phyloP scores from a whole-genome alignment of 1,140 invertebrate species.

The silkworm (Bombyx mori) region ASM3026992v2 NC_085119.1:17678001-17678500 shows the following conservation, averaged over 20 bases:
- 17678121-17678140: background rate
- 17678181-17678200: background rate
- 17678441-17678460: constrained; percentile 24
- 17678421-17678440: constrained; percentile 9
- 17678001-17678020: too few relatives aligned
- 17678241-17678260: constrained; percentile 30
- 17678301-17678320: constrained; percentile 33
- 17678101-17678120: too few relatives aligned
- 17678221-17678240: constrained; percentile 42
- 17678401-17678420: constrained; percentile 13
- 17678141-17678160: background rate
- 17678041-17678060: too few relatives aligned
- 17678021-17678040: too few relatives aligned
- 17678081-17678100: too few relatives aligned
- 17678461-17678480: constrained; percentile 4
- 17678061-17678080: too few relatives aligned
- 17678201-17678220: constrained; percentile 29
- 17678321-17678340: constrained; percentile 29
- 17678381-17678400: constrained; percentile 4
- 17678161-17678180: constrained; percentile 1
- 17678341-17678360: constrained; percentile 3
- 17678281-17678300: constrained; percentile 29
- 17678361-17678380: constrained; percentile 8
- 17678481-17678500: constrained; percentile 3
- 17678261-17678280: constrained; percentile 32